phyloP scores from a whole-genome alignment of 2,888 invertebrate genomes.

The Uloborus plumipes region DNA sequence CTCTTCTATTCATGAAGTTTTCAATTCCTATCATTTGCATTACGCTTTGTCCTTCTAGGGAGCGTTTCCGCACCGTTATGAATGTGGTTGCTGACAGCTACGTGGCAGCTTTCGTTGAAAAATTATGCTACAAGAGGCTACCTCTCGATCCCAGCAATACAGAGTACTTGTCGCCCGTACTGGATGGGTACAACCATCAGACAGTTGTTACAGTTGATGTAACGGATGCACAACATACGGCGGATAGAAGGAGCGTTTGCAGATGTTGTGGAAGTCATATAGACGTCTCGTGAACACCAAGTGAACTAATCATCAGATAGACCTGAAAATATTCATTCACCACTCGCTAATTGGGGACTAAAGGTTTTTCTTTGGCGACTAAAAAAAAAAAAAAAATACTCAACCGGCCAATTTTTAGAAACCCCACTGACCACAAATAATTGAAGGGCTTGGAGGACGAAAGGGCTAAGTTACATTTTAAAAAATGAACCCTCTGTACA shows the following conservation, averaged over 20 bases:
- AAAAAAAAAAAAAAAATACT: too few species aligned
- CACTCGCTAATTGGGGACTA: too few species aligned
- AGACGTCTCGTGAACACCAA: background rate
- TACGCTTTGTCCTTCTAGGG: slow-evolving; percentile 74
- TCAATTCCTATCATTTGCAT: too few species aligned
- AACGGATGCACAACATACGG: background rate
- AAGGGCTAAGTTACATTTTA: too few species aligned
- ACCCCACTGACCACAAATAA: too few species aligned
- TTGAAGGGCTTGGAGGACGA: too few species aligned
- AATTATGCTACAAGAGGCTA: slow-evolving; percentile 79
- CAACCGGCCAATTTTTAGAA: too few species aligned
- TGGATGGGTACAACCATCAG: slow-evolving; percentile 38
- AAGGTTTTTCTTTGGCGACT: too few species aligned
- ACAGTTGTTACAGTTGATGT: background rate
- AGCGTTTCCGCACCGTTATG: slow-evolving; percentile 87
- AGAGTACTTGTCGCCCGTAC: slow-evolving; percentile 23
- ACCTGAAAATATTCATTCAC: too few species aligned
- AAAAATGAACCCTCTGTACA: too few species aligned
- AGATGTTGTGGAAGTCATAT: slow-evolving; percentile 35
- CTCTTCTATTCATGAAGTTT: too few species aligned
- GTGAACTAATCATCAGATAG: too few species aligned
- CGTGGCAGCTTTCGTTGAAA: slow-evolving; percentile 87
- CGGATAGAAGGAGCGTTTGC: slow-evolving; percentile 14
- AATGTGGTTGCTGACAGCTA: slow-evolving; percentile 91
- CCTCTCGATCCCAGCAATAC: slow-evolving; percentile 23